Conservation (phyloP, 2,113 vertebrate species). For the Corydoras maculifer region DNA sequence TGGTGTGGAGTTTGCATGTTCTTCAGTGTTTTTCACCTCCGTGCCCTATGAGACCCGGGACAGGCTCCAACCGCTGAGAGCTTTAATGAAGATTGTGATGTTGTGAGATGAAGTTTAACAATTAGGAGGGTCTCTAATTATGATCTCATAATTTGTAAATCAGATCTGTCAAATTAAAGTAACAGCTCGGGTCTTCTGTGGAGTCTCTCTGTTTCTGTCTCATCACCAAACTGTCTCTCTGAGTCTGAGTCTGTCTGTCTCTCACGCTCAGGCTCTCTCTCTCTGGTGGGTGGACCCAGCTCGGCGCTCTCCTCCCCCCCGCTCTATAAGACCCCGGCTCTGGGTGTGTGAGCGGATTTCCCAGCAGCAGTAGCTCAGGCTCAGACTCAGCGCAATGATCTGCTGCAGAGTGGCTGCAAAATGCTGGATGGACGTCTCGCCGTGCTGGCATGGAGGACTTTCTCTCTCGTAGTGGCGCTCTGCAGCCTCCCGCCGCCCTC, state of each 20-base stretch:
- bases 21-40: too few species aligned
- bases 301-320: constrained; percentile 12
- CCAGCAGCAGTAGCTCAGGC: constrained; percentile 61
- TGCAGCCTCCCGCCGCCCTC: constrained; percentile 68
- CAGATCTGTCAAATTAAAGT: too few species aligned
- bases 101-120: too few species aligned
- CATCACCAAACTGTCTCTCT: constrained; percentile 6
- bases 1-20: too few species aligned
- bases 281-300: neutral
- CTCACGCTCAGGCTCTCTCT: constrained; percentile 9
- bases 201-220: constrained; percentile 4
- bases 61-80: too few species aligned
- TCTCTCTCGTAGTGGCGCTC: constrained; percentile 75
- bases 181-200: neutral
- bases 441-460: constrained; percentile 77
- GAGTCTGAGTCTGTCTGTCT: neutral
- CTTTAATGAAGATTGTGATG: too few species aligned
- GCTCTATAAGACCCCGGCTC: neutral
- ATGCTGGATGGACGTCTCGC: constrained; percentile 90
- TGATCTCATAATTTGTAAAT: too few species aligned
- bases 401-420: constrained; percentile 84
- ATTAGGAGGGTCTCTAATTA: too few species aligned
- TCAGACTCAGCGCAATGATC: constrained; percentile 84
- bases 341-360: constrained; percentile 46
- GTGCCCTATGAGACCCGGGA: too few species aligned